phyloP scores from a whole-genome alignment of 2,888 invertebrate species.

The Lissocephala sabroskyi region DNA sequence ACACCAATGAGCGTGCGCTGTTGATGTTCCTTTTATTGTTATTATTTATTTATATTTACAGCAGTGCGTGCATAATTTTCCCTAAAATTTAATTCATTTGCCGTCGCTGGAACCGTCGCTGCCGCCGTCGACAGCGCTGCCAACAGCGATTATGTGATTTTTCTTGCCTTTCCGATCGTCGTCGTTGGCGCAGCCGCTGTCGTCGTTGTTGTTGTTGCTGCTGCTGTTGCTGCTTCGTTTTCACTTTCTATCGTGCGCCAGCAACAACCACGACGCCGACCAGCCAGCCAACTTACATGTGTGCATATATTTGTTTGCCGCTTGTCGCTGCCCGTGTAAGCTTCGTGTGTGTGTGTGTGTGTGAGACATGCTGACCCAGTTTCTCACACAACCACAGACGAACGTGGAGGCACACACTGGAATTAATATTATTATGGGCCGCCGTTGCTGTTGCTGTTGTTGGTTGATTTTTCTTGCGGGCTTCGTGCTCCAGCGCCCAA shows the following conservation, averaged over 20 bases:
- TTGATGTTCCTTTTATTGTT: conserved; percentile 1
- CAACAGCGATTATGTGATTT: conserved; percentile 51
- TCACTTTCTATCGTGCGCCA: conserved; percentile 56
- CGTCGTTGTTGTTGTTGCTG: conserved; percentile 18
- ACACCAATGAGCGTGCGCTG: background rate
- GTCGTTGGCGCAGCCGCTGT: conserved; percentile 56
- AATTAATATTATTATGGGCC: conserved; percentile 64
- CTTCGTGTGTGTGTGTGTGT: conserved; percentile 22
- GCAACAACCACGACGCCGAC: conserved; percentile 10
- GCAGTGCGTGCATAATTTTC: conserved; percentile 56
- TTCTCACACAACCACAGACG: conserved; percentile 56
- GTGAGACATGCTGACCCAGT: conserved; percentile 68
- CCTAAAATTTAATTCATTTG: conserved; percentile 56
- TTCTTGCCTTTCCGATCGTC: conserved; percentile 38
- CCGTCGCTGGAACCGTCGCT: conserved; percentile 17
- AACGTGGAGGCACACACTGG: conserved; percentile 60
- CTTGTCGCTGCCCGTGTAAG: background rate
- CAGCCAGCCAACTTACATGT: conserved; percentile 1
- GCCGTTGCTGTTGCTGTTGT: conserved; percentile 25
- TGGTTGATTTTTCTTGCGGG: conserved; percentile 55
- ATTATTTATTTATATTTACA: conserved; percentile 44
- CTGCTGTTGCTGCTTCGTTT: conserved; percentile 43
- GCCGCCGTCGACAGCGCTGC: conserved; percentile 19
- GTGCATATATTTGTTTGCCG: conserved; percentile 4
- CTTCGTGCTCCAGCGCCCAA: conserved; percentile 23